Conservation (phyloP, 2,888 invertebrate genomes). For the Junonia oenone region DNA sequence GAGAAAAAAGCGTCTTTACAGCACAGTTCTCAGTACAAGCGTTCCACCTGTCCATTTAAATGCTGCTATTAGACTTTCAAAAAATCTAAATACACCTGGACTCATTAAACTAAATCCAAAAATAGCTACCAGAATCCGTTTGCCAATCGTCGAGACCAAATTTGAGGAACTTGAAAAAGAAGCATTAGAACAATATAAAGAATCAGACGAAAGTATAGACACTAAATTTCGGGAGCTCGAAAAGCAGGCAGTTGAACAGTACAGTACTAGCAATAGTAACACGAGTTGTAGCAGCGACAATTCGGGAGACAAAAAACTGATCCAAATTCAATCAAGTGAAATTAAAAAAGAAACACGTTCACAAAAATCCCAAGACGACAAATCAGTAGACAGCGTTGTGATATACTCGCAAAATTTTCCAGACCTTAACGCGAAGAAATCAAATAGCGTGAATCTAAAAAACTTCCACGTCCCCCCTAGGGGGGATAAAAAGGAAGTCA, state of each 20-base stretch:
- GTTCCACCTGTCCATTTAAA: constrained; percentile 51
- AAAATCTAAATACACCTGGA: constrained; percentile 57
- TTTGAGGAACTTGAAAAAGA: constrained; percentile 80
- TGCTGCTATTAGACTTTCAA: constrained; percentile 54
- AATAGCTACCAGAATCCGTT: constrained; percentile 51
- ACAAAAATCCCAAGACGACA: constrained; percentile 67
- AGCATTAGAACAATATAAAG: constrained; percentile 80
- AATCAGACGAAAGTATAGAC: constrained; percentile 78
- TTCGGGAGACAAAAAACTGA: constrained; percentile 53
- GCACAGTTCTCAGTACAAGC: constrained; percentile 74
- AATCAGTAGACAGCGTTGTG: constrained; percentile 63
- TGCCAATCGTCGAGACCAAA: constrained; percentile 55
- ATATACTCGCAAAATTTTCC: constrained; percentile 74
- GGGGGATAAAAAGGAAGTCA: constrained; percentile 74
- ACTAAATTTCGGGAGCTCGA: constrained; percentile 82
- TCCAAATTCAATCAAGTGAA: constrained; percentile 41
- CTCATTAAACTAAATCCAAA: constrained; percentile 65
- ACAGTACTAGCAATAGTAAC: constrained; percentile 74
- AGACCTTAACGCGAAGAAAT: constrained; percentile 54
- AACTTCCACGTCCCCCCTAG: constrained; percentile 76
- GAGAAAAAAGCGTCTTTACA: constrained; percentile 71
- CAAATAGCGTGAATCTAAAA: constrained; percentile 72
- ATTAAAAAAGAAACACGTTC: constrained; percentile 46
- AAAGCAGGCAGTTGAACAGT: constrained; percentile 83
- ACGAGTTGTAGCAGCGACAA: constrained; percentile 71